Percentiles rank a stretch among this genome's conserved stretches.
Evolutionary conservation across 2,797 vertebrate species (phyloP).

Genomic region (Sebastes reedi): DNA sequence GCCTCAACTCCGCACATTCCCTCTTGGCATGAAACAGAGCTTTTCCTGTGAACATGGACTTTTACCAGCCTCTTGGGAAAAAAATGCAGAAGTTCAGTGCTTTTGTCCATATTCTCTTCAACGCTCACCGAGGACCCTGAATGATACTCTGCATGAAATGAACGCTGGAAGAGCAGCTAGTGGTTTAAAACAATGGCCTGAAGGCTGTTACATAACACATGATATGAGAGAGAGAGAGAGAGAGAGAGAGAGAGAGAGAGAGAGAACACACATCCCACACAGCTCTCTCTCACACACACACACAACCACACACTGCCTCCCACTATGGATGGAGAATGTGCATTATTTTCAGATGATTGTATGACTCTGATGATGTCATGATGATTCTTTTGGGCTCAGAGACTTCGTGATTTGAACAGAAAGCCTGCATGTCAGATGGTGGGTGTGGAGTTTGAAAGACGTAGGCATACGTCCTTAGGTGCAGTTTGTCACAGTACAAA

Average conservation of each 20-base stretch:
- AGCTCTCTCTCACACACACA: background rate
- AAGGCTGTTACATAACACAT: conserved; percentile 64
- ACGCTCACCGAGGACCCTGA: background rate
- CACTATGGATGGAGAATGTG: no score
- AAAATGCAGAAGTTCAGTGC: background rate
- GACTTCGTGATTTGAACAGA: background rate
- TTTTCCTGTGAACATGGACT: background rate
- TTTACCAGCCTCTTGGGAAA: conserved; percentile 1
- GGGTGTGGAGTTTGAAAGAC: background rate
- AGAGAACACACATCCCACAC: conserved; percentile 10
- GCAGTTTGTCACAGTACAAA: no score
- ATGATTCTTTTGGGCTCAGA: background rate
- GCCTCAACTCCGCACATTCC: background rate
- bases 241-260: background rate
- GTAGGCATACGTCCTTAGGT: no score
- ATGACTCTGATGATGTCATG: background rate
- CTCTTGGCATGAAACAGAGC: background rate
- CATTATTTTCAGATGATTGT: background rate
- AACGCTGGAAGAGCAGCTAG: conserved; percentile 37
- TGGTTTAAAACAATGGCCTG: conserved; percentile 55
- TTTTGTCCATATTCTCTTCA: background rate
- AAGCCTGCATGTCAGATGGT: background rate
- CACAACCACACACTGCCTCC: no score
- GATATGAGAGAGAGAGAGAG: conserved; percentile 29
- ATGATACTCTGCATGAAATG: conserved; percentile 1